Evolutionary conservation across 2,888 invertebrate species (phyloP).

Genomic region (Melanotus villosus): DNA sequence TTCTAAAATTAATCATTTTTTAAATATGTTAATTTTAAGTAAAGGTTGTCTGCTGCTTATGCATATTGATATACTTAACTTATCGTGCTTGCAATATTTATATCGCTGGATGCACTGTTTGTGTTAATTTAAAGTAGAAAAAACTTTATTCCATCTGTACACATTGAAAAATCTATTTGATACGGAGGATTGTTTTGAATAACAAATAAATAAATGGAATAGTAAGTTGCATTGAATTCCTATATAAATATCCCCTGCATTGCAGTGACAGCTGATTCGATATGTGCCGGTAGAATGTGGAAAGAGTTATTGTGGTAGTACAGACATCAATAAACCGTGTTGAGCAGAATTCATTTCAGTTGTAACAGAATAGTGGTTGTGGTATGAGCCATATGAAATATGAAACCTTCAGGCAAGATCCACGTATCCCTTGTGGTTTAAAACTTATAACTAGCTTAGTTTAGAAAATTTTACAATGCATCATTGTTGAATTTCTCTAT

Average conservation of each 20-base stretch:
- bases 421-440: constrained; percentile 30
- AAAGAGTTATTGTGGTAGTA: constrained; percentile 22
- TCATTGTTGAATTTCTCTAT: neutral
- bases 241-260: constrained; percentile 11
- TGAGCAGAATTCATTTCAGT: constrained; percentile 29
- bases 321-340: constrained; percentile 32
- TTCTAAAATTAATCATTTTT: too few species aligned
- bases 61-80: too few species aligned
- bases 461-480: constrained; percentile 19
- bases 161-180: too few species aligned
- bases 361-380: constrained; percentile 19
- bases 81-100: too few species aligned
- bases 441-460: constrained; percentile 39
- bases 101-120: too few species aligned
- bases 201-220: too few species aligned
- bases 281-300: constrained; percentile 9
- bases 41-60: too few species aligned
- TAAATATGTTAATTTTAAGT: too few species aligned
- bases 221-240: too few species aligned
- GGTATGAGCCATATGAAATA: constrained; percentile 22
- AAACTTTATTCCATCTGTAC: too few species aligned
- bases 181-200: too few species aligned
- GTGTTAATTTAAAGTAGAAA: too few species aligned
- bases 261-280: constrained; percentile 22
- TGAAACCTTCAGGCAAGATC: constrained; percentile 15